phyloP scores from a whole-genome alignment of 92 coral and sea anemone genomes.

The Palythoa grandis region DNA sequence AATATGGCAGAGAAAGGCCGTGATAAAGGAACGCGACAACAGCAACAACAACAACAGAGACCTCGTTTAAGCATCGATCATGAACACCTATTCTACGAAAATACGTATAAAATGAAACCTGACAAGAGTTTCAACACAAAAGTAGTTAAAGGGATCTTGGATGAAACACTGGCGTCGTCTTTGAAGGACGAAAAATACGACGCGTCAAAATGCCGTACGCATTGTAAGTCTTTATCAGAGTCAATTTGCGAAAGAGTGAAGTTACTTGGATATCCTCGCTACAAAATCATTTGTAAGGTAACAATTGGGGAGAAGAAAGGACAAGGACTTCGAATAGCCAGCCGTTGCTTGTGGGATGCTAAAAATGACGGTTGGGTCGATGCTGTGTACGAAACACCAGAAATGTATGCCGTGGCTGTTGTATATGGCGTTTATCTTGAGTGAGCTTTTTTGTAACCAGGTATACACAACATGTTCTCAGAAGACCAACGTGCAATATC shows the following conservation, averaged over 20 bases:
- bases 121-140: slow-evolving; percentile 83
- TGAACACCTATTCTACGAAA: slow-evolving; percentile 62
- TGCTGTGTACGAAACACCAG: slow-evolving; percentile 65
- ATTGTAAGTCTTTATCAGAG: slow-evolving; percentile 80
- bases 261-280: slow-evolving; percentile 73
- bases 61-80: too few species aligned
- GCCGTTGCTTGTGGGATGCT: slow-evolving; percentile 90
- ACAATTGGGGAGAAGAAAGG: slow-evolving; percentile 85
- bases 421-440: slow-evolving; percentile 83
- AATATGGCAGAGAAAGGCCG: too few species aligned
- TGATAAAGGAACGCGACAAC: too few species aligned
- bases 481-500: too few species aligned
- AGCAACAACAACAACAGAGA: too few species aligned
- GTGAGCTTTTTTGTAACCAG: slow-evolving; percentile 11
- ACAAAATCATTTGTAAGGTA: slow-evolving; percentile 72
- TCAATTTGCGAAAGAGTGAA: slow-evolving; percentile 83
- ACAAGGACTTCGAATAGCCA: slow-evolving; percentile 83
- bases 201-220: slow-evolving; percentile 62
- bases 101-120: slow-evolving; percentile 88
- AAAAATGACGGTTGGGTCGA: slow-evolving; percentile 87
- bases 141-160: slow-evolving; percentile 86
- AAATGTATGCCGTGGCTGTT: slow-evolving; percentile 82
- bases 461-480: too few species aligned
- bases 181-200: slow-evolving; percentile 84
- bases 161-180: slow-evolving; percentile 77